Base-by-base conservation (phyloP, 2,113 vertebrate genomes). In the Equus przewalskii region DNA sequence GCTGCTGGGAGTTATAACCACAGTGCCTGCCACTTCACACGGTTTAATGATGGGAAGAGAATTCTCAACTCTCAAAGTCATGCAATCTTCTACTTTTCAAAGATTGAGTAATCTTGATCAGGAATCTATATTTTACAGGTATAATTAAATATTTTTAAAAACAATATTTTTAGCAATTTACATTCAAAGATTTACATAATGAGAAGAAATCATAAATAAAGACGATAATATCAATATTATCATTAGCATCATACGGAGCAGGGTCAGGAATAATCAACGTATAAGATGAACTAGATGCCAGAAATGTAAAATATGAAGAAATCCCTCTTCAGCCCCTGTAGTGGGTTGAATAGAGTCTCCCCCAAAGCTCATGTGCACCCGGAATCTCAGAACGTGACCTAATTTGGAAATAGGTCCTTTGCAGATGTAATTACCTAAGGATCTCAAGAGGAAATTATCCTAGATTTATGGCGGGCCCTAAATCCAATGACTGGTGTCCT, bases 11-110 rank as follows among this genome's bases (percentile, higher is more conserved):
- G 36, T 89, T 44, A 88, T 10, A 80, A 67, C 4, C 21, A 73
- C 4, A 85, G 21, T 33, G 36, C 49, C 62, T 84, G 41, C 56
- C n/a, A 65, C 28, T 72, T 54, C 41, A 49, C 30, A 75, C 11
- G 49, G 33, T 54, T 89, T 80, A 81, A 10, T 70, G 44, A 54
- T 0, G 26, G 86, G 67, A 95, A 58, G 62, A 41, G 22, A 44
- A 54, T 84, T 82, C 92, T 91, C 81, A 94, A 60, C 67, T 97
- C 49, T 89, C 60, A 65, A 89, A 49, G 41, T 95, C 46, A 81
- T 8, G 1, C 36, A 62, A 92, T 41, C 2, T 60, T 94, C 89
- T n/a, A 69, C 49, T 94, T 93, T 80, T 75, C 12, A 89, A 90
- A 91, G 82, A 11, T 5, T 44, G 56, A 26, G 19, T 26, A 62